phyloP scores from a whole-genome alignment of 2,797 vertebrate genomes.

The Babyrousa celebensis region DNA sequence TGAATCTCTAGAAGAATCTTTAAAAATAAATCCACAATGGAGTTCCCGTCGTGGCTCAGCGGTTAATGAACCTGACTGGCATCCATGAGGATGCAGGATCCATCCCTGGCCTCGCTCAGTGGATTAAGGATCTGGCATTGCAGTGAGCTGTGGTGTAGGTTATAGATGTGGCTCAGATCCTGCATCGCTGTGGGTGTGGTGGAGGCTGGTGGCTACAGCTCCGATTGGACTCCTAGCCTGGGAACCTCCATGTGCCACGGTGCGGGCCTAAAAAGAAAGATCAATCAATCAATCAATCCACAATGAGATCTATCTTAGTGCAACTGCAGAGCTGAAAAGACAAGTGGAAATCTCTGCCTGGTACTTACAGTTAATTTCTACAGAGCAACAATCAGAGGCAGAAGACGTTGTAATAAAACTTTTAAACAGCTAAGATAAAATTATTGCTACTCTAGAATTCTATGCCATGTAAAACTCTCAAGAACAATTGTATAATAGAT shows the following conservation, averaged over 20 bases:
- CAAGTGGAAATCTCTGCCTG: background rate
- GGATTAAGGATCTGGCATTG: no score
- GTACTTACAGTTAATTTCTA: slow-evolving; percentile 28
- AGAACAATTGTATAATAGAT: background rate
- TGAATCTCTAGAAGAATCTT: background rate
- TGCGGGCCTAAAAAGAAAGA: no score
- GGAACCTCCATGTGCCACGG: no score
- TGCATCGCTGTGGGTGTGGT: no score
- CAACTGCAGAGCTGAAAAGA: slow-evolving; percentile 10
- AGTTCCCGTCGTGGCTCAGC: no score
- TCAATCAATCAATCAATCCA: background rate
- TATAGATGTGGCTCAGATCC: no score
- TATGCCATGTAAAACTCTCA: background rate
- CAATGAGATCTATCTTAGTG: background rate
- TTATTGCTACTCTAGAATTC: background rate
- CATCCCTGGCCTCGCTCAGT: no score
- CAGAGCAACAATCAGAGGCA: background rate
- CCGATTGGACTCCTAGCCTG: no score
- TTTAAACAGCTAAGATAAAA: background rate
- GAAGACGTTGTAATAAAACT: background rate
- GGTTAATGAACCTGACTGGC: no score
- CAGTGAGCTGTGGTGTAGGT: no score
- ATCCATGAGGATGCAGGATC: no score
- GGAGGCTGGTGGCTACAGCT: no score
- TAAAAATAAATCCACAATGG: background rate